Base-by-base conservation (phyloP, 1,140 invertebrate genomes). In the Euwallacea similis region DNA sequence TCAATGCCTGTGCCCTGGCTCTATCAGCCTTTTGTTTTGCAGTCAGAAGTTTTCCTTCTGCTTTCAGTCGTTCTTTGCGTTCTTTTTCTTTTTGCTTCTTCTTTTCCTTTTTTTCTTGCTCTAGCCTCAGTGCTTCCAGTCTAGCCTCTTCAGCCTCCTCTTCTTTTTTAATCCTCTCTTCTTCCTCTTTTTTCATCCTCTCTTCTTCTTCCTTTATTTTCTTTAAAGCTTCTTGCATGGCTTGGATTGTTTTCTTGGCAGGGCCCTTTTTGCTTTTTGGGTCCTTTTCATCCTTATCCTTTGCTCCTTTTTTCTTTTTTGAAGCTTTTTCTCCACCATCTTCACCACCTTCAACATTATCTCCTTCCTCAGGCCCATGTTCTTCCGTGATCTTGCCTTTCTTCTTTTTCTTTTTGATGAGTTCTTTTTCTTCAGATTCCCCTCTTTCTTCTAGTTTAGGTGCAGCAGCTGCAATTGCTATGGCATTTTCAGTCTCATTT, bases 1-100 rank as follows among this genome's bases (percentile, higher is more conserved):
- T 83, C 85, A 96, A 89, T 47, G 92, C 92, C 81, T 95, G 91
- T 2, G 94, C 93, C 74, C 94, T 85, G 0, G 93, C 92, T 72
- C 91, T 87, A 74, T 96, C 94, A 75, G 94, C 91, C 79, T 94
- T 95, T 79, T 99, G 95, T 82, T 97, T 97, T 0, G 92, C 87
- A 6, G 95, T 97, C 43, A 98, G 82, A 21, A 97, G 83, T 85
- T 97, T 98, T 2, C 97, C 97, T 85, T 98, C 96, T 21, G 93
- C 93, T 81, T 98, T 98, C 46, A 97, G 82, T 78, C 93, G 87
- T 80, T 97, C 94, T 82, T 93, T 95, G 69, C 91, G 88, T 79
- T 98, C 96, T 76, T 98, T 98, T 84, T 98, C 95, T 79, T 96
- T 97, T 76, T 94, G 88, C 79, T 98, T 99, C 79, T 96, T 96